Evolutionary conservation across 2,797 vertebrate genomes (phyloP).

Genomic region (Eulemur albifrons): DNA sequence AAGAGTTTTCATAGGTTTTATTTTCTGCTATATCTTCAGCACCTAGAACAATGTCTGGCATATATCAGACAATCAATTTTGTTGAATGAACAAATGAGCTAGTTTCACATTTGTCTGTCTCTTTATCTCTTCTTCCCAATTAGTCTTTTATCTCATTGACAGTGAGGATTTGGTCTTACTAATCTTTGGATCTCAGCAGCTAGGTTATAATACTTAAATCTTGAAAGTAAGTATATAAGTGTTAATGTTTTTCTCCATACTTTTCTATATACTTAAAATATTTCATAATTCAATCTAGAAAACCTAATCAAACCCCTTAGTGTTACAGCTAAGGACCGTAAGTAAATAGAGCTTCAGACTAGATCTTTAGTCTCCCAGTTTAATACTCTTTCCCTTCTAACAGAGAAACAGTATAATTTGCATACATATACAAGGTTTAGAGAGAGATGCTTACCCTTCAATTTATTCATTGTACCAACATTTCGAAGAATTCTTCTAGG

Average conservation of each 20-base stretch:
- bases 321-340: slow-evolving; percentile 22
- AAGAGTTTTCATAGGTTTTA: neutral
- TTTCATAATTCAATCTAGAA: slow-evolving; percentile 36
- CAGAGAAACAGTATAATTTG: neutral
- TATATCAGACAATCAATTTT: neutral
- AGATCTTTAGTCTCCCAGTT: neutral
- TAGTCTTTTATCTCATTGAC: neutral
- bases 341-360: neutral
- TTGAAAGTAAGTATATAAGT: neutral
- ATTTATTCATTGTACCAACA: slow-evolving; percentile 82
- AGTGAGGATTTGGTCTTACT: neutral
- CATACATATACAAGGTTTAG: neutral
- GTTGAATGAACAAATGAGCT: neutral
- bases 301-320: slow-evolving; percentile 11
- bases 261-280: slow-evolving; percentile 31
- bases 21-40: neutral
- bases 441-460: slow-evolving; percentile 81
- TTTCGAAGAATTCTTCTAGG: slow-evolving; percentile 87
- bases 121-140: neutral
- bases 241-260: neutral
- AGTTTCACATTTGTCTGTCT: neutral
- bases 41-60: neutral
- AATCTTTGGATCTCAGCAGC: neutral
- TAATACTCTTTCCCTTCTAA: neutral
- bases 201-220: neutral